Conservation (phyloP, 2,888 invertebrate species). For the Cataglyphis rosenhaueri region DNA sequence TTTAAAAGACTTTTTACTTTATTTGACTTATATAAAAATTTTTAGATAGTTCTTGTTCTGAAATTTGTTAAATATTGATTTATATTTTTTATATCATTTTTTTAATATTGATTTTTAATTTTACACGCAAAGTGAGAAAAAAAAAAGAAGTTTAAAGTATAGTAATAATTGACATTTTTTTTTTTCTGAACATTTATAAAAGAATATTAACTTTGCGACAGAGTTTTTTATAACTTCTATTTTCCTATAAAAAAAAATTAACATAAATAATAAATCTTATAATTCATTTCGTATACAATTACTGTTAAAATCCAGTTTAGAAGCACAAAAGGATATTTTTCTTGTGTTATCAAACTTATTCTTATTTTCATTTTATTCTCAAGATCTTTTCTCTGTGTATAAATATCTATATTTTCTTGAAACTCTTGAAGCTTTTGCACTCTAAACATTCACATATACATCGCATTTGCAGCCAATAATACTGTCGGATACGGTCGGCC, state of each 20-base stretch:
- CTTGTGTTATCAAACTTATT: neutral
- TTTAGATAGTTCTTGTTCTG: neutral
- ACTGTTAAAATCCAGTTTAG: neutral
- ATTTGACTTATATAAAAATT: neutral
- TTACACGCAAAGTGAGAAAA: neutral
- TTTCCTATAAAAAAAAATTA: neutral
- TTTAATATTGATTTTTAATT: neutral
- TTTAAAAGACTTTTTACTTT: neutral
- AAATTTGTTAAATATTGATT: neutral
- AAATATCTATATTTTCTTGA: conserved; percentile 15
- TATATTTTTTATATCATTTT: neutral
- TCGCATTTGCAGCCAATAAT: conserved; percentile 25
- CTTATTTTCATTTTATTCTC: neutral
- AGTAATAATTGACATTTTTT: neutral
- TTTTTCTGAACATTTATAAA: neutral
- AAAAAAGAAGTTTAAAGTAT: neutral
- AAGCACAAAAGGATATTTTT: neutral
- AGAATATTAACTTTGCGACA: neutral
- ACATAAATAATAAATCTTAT: neutral
- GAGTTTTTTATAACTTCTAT: neutral
- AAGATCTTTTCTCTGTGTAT: neutral
- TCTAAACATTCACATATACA: conserved; percentile 13
- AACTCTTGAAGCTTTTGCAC: neutral
- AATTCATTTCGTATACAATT: neutral
- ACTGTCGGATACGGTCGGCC: conserved; percentile 25